Conservation (phyloP, 1,140 invertebrate genomes). For the Hesperophylax magnus region DNA sequence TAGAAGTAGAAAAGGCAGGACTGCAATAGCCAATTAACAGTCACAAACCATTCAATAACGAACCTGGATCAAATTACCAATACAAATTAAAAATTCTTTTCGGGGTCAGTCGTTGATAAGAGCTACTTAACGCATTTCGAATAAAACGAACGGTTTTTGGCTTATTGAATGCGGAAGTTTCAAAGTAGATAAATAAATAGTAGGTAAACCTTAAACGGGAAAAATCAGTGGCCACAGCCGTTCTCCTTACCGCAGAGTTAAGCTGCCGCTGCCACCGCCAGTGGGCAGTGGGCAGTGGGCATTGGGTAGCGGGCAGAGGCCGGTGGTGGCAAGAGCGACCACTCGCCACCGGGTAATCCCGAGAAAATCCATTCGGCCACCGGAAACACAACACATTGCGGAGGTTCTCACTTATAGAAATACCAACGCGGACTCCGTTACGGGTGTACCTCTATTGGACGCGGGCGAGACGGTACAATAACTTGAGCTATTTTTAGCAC, state of each 20-base stretch:
- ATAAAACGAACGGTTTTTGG: too few relatives aligned
- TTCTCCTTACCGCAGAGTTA: background rate
- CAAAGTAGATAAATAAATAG: background rate
- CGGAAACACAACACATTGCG: conserved; percentile 33
- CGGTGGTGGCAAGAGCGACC: background rate
- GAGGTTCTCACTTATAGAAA: conserved; percentile 45
- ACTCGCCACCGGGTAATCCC: background rate
- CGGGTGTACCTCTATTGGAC: background rate
- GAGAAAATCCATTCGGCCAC: conserved; percentile 22
- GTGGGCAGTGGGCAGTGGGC: background rate
- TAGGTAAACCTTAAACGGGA: conserved; percentile 32
- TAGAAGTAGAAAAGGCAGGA: too few relatives aligned
- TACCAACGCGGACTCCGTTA: conserved; percentile 38
- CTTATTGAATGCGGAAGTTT: background rate
- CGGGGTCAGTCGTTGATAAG: too few relatives aligned
- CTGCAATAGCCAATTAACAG: too few relatives aligned
- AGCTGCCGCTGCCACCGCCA: too few relatives aligned
- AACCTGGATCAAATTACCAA: too few relatives aligned
- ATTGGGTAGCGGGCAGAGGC: background rate
- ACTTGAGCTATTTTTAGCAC: conserved; percentile 10
- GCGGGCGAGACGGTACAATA: background rate
- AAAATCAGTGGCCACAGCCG: background rate
- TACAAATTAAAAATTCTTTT: too few relatives aligned
- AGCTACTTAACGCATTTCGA: too few relatives aligned
- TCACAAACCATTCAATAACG: too few relatives aligned